These are phyloP conservation scores for Anticlea derivata DNA, from an alignment of 2,888 invertebrate species.

Conservation along the genomic window DNA sequence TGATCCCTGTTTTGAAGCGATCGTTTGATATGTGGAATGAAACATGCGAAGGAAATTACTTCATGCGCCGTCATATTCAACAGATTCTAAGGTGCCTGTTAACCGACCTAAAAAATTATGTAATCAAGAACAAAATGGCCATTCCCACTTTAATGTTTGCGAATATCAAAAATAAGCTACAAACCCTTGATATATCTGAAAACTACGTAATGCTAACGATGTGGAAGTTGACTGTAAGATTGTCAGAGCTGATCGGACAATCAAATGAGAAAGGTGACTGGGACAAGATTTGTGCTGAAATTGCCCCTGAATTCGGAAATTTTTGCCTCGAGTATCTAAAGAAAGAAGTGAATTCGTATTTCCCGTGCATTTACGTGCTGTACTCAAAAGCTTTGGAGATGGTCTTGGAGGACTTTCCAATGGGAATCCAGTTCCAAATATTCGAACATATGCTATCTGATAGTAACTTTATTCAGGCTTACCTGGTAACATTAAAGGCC, in stretches of 20 bases:
- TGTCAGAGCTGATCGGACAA: slow-evolving; percentile 44
- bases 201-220: slow-evolving; percentile 55
- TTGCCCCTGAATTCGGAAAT: slow-evolving; percentile 49
- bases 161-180: slow-evolving; percentile 43
- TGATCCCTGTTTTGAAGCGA: slow-evolving; percentile 51
- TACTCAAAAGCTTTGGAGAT: slow-evolving; percentile 47
- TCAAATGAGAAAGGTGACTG: slow-evolving; percentile 33
- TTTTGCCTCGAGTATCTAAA: slow-evolving; percentile 52
- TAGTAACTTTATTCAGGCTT: slow-evolving; percentile 48
- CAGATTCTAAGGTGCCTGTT: slow-evolving; percentile 43
- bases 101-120: slow-evolving; percentile 44
- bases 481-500: slow-evolving; percentile 49
- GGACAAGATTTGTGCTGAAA: slow-evolving; percentile 38
- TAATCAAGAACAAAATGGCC: slow-evolving; percentile 38
- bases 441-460: slow-evolving; percentile 47
- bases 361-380: slow-evolving; percentile 55
- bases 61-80: slow-evolving; percentile 39
- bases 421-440: slow-evolving; percentile 30
- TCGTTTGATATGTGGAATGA: slow-evolving; percentile 47
- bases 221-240: slow-evolving; percentile 50
- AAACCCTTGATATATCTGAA: slow-evolving; percentile 46
- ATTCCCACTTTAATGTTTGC: slow-evolving; percentile 48
- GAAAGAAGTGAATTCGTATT: slow-evolving; percentile 51
- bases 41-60: slow-evolving; percentile 33
- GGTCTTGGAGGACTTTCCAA: slow-evolving; percentile 23